These are phyloP conservation scores for Ardeotis arabs DNA, from an alignment of 2,113 vertebrate species.

Conservation along the genomic window DNA sequence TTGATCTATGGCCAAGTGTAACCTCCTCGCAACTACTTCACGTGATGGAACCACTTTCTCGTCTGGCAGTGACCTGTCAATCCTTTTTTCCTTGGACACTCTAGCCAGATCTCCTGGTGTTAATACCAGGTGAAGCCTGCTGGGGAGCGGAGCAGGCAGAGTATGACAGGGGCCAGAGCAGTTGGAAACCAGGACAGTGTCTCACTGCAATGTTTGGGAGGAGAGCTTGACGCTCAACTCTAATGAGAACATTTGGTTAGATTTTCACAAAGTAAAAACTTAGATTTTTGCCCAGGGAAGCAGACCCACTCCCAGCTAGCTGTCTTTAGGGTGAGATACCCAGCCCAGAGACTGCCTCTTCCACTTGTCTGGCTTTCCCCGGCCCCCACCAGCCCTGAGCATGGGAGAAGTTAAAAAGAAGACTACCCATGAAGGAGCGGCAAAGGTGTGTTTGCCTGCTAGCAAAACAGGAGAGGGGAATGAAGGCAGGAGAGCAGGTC, in stretches of 20 bases:
- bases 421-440: not conserved
- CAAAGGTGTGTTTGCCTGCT: not conserved
- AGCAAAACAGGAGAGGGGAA: not conserved
- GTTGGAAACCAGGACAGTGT: not conserved
- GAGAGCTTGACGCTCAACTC: not conserved
- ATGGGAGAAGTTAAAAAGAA: not conserved
- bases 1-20: not conserved
- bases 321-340: not conserved
- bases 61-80: not conserved
- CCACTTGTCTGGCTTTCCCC: not conserved
- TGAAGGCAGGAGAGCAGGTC: slow-evolving; percentile 16
- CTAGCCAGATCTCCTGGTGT: not conserved
- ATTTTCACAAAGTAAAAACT: not conserved
- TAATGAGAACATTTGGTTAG: not conserved
- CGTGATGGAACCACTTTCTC: not conserved
- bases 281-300: not conserved
- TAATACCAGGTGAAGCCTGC: not conserved
- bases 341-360: not conserved
- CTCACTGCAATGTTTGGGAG: not conserved
- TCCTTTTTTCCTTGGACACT: not conserved
- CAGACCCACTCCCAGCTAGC: not conserved
- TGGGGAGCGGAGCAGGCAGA: not conserved
- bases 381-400: not conserved
- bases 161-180: not conserved
- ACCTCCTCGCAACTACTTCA: not conserved